Evolutionary conservation across 2,888 invertebrate genomes (phyloP).

Genomic region (Pachycephus smyrnensis): DNA sequence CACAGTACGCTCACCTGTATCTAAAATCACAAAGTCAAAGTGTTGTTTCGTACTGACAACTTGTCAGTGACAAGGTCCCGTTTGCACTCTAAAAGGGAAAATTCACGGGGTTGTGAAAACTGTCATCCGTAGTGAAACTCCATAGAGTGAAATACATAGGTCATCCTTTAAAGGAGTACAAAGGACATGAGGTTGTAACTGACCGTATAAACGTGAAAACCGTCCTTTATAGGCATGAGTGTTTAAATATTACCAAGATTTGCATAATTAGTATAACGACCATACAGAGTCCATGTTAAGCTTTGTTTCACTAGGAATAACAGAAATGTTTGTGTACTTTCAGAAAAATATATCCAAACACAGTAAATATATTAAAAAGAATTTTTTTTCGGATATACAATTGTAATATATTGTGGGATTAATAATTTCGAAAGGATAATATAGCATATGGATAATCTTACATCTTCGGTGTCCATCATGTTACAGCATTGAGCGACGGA

Average conservation of each 20-base stretch:
- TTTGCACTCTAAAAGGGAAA: neutral
- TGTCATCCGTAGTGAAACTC: neutral
- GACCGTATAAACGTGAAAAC: neutral
- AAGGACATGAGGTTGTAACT: neutral
- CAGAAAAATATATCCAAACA: neutral
- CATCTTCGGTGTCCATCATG: conserved; percentile 89
- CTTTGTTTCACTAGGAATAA: neutral
- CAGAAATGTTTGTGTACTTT: neutral
- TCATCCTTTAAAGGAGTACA: neutral
- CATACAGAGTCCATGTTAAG: neutral
- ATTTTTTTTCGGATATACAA: neutral
- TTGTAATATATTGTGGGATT: neutral
- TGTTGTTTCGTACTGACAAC: neutral
- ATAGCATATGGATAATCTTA: conserved; percentile 65
- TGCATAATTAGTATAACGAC: neutral
- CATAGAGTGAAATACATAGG: neutral
- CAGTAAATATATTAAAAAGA: too few relatives aligned
- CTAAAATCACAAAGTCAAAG: conserved; percentile 65
- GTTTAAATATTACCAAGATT: neutral
- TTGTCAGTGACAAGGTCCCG: neutral
- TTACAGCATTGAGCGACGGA: conserved; percentile 91
- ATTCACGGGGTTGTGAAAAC: neutral
- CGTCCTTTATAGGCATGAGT: neutral
- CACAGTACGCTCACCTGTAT: conserved; percentile 83
- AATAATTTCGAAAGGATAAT: neutral